These are phyloP conservation scores for Trachops cirrhosus DNA, from an alignment of 2,797 vertebrate species.

Conservation along the genomic window DNA sequence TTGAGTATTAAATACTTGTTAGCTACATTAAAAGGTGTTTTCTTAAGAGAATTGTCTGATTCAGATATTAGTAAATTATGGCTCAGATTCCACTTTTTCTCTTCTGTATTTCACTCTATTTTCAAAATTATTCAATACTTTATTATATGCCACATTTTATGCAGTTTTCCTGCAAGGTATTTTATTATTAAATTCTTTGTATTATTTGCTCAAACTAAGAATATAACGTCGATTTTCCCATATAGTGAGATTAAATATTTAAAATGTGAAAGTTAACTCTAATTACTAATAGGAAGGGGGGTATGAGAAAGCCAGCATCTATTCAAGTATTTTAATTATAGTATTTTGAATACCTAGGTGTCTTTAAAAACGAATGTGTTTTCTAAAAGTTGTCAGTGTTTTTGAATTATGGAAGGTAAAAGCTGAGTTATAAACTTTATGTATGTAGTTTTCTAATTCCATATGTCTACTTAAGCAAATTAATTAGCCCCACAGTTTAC, in stretches of 20 bases:
- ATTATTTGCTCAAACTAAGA: constrained; percentile 6
- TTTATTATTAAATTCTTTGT: constrained; percentile 17
- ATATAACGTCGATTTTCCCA: background rate
- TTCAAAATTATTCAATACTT: background rate
- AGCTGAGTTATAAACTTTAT: constrained; percentile 22
- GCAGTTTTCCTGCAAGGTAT: background rate
- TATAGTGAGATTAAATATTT: background rate
- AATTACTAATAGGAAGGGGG: background rate
- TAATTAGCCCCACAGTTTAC: background rate
- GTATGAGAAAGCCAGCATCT: background rate
- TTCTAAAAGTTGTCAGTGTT: constrained; percentile 15
- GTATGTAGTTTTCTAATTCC: constrained; percentile 28
- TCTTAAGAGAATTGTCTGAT: background rate
- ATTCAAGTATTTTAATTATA: constrained; percentile 21
- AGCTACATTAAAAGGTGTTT: constrained; percentile 29
- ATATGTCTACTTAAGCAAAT: constrained; percentile 35
- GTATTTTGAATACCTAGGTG: constrained; percentile 14
- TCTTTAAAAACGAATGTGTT: constrained; percentile 26
- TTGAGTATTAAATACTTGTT: constrained; percentile 19
- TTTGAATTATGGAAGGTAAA: constrained; percentile 8
- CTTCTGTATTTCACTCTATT: background rate
- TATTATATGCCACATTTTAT: background rate
- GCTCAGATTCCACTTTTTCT: background rate
- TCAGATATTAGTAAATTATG: constrained; percentile 1
- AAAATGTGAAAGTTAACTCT: background rate